Conservation (phyloP, 2,888 invertebrate species). For the Chymomyza procnemis region DNA sequence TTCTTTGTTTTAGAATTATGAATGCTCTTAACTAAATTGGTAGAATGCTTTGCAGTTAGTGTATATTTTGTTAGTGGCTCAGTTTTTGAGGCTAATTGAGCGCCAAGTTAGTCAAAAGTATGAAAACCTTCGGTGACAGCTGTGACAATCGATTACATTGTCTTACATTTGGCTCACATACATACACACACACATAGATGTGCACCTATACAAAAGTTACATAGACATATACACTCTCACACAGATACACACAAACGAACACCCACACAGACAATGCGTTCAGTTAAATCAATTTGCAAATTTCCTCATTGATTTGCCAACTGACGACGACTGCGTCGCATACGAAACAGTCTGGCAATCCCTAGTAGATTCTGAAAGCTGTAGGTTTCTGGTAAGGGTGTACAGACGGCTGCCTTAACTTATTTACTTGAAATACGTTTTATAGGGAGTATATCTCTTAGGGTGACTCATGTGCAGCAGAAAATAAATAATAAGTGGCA, state of each 20-base stretch:
- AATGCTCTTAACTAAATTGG: background rate
- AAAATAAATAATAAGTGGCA: background rate
- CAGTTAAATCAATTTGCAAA: conserved; percentile 62
- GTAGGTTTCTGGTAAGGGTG: background rate
- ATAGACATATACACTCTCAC: conserved; percentile 4
- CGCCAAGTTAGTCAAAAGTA: background rate
- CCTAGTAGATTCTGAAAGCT: background rate
- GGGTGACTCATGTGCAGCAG: background rate
- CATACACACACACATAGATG: conserved; percentile 13
- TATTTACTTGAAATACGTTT: background rate
- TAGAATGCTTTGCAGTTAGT: background rate
- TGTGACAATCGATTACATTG: conserved; percentile 23
- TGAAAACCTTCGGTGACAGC: background rate
- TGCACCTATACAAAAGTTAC: too few species aligned
- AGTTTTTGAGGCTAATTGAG: background rate
- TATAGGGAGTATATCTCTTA: background rate
- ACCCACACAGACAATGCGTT: conserved; percentile 40
- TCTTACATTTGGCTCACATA: background rate
- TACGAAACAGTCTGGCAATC: background rate
- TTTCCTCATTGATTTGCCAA: conserved; percentile 69
- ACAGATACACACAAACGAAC: conserved; percentile 9
- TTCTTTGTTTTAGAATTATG: conserved; percentile 18
- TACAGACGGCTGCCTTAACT: background rate
- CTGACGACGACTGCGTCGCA: background rate
- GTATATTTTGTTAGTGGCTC: background rate